Evolutionary conservation across 2,797 vertebrate genomes (phyloP).

Genomic region (Platyrinchus mystaceus): DNA sequence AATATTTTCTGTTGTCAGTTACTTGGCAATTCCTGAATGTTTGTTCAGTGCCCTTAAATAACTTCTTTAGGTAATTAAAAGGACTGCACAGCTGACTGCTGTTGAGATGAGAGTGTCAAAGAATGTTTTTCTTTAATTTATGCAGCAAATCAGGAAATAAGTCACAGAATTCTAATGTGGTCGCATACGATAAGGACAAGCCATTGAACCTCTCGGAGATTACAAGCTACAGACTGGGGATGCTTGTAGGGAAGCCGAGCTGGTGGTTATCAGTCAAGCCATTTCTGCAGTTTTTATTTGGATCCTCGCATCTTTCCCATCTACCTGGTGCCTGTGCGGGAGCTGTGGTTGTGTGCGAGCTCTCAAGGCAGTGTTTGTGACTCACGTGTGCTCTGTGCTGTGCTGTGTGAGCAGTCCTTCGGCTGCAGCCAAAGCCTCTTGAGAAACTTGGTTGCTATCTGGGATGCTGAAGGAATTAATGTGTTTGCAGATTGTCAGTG

Average conservation of each 20-base stretch:
- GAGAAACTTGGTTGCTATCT: background rate
- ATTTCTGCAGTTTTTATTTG: background rate
- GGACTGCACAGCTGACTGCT: background rate
- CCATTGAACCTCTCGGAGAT: background rate
- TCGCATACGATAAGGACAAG: background rate
- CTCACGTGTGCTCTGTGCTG: background rate
- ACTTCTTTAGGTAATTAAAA: background rate
- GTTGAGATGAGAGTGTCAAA: background rate
- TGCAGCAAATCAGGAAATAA: background rate
- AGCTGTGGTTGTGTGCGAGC: background rate
- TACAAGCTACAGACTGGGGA: background rate
- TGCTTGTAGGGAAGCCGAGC: background rate
- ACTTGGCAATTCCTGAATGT: background rate
- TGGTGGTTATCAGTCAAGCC: background rate
- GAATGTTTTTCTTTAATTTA: background rate
- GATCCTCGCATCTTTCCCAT: background rate
- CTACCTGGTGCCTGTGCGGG: background rate
- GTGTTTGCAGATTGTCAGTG: constrained; percentile 26
- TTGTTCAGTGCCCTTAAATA: background rate
- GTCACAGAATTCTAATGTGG: background rate
- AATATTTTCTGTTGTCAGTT: background rate
- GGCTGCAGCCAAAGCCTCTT: background rate
- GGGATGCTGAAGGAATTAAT: background rate
- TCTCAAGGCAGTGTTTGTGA: background rate
- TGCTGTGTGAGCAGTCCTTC: background rate